Evolutionary conservation across 2,113 vertebrate genomes (phyloP).

Genomic region (Tragelaphus scriptus): DNA sequence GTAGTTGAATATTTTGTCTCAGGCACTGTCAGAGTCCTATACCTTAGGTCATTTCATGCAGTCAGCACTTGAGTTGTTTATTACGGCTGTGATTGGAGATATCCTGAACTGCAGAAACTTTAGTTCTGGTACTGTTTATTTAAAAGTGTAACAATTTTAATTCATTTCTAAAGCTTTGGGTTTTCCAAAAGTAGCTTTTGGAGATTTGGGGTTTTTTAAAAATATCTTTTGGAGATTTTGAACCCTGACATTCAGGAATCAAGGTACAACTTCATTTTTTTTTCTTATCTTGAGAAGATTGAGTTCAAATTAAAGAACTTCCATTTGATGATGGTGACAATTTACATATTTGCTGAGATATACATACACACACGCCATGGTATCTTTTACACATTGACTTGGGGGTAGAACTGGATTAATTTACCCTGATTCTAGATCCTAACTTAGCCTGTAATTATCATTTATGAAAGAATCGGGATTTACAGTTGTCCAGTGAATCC

Average conservation of each 20-base stretch:
- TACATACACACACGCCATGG: constrained; percentile 72
- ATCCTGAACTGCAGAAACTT: not conserved
- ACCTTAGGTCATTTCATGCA: not conserved
- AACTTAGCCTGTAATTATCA: constrained; percentile 64
- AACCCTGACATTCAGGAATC: not conserved
- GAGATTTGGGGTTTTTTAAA: not conserved
- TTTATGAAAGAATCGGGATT: constrained; percentile 82
- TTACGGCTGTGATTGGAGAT: not conserved
- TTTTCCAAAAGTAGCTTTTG: not conserved
- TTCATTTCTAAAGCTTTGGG: constrained; percentile 65
- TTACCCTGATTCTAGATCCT: constrained; percentile 4
- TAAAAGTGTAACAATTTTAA: constrained; percentile 72
- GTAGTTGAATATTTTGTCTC: not conserved
- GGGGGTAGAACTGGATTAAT: constrained; percentile 78
- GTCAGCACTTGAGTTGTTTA: constrained; percentile 39
- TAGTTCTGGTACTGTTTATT: constrained; percentile 31
- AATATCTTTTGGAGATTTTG: constrained; percentile 41
- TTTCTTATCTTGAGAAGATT: constrained; percentile 73
- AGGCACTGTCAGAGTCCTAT: not conserved
- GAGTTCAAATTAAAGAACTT: constrained; percentile 58
- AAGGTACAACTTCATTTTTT: constrained; percentile 10
- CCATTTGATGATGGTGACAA: constrained; percentile 59
- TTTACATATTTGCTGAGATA: constrained; percentile 46
- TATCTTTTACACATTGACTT: constrained; percentile 84
- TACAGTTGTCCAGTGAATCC: constrained; percentile 71